Evolutionary conservation across 2,888 invertebrate species (phyloP), one percentile per base, ranked within the genome.

Genomic region (Smittia aterrima): DNA sequence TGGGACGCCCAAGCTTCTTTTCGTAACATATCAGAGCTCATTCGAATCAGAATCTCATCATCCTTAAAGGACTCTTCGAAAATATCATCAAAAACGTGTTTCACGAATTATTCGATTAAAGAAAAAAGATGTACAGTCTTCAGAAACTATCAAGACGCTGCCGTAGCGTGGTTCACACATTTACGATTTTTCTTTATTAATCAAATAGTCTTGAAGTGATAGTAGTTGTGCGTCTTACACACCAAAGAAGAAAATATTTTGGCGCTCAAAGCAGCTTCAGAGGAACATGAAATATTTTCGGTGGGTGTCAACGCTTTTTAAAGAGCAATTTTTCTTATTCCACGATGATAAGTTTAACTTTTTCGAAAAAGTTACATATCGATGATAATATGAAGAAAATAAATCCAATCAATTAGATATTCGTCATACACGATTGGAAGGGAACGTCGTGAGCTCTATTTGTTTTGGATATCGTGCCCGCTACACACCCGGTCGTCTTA

Each of bases 251-350:
- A 58, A 58, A 58, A 58, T 22, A 3, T 16, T 47, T n/a, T 32
- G 47, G 16, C 47, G 13, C 47, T 47, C 47, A 47, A 47, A 47
- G 47, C 47, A 47, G 47, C 16, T 58, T 58, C 18, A 58, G 22
- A 58, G 47, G n/a, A 47, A n/a, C 47, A 11, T 18, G 22, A 22
- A 22, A 13, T 18, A 58, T 25, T 64, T 58, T 58, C 22, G 70
- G 70, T 70, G 70, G 70, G 70, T 70, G 70, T 70, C 70, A 70
- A 70, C 70, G 53, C 41, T 54, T 70, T 68, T 70, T 66, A 64
- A 64, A 64, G 64, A 24, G 64, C 64, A 3, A 3, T 25, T 6
- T 64, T 20, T 64, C n/a, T 27, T 24, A 1, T 7, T 58, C 20
- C 18, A 18, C 64, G 3, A 64, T 64, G 27, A n/a, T 53, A 70